phyloP scores from a whole-genome alignment of 2,113 vertebrate species.

The Peromyscus leucopus region DNA sequence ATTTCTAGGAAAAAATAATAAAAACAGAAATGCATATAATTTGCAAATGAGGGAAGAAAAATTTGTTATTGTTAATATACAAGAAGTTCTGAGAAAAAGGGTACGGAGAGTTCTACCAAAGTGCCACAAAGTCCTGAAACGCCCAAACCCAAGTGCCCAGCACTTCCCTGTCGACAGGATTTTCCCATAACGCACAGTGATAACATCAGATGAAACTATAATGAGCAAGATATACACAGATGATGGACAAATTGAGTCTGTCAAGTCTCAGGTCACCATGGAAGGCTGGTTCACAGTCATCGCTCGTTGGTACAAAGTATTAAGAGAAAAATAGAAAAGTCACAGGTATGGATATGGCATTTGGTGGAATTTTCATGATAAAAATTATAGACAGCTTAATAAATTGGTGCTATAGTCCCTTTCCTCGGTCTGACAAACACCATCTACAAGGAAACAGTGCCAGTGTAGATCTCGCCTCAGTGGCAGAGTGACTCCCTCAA shows the following conservation, averaged over 20 bases:
- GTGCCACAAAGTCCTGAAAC: neutral
- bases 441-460: neutral
- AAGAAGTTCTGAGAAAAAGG: neutral
- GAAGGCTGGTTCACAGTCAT: neutral
- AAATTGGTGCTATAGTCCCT: neutral
- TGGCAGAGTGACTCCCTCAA: too few species aligned
- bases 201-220: neutral
- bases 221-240: neutral
- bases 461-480: too few species aligned
- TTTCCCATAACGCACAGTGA: neutral
- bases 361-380: neutral
- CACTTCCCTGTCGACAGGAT: neutral
- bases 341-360: neutral
- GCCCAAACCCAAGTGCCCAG: neutral
- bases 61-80: neutral
- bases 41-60: neutral
- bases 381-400: neutral
- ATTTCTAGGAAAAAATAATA: neutral
- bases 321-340: neutral
- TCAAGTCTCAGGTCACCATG: neutral
- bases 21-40: neutral
- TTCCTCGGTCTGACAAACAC: neutral
- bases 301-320: too few species aligned
- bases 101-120: neutral
- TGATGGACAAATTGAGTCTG: neutral